Base-by-base conservation (phyloP, 1,140 invertebrate species). In the Drusus annulatus region DNA sequence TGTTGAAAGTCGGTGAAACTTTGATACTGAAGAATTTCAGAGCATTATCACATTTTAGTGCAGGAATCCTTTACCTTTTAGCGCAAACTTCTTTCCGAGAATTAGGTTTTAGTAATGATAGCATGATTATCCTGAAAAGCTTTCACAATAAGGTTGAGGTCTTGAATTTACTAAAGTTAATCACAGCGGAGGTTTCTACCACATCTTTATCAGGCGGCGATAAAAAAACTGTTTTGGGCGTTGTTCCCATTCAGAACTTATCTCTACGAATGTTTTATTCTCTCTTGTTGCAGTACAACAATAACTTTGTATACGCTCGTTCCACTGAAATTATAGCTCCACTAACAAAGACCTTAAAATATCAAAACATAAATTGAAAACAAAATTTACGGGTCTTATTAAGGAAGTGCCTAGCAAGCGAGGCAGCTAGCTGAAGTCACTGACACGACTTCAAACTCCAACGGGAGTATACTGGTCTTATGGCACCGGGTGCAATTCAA, bases 11-110 rank as follows among this genome's bases (percentile, higher is more conserved):
- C 0, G 86, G 86, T 5, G 85, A 88, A 31, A 85, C 84, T 3
- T 63, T 90, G 16, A 28, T 87, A 25, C 56, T 90, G 15, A 85
- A 86, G 28, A 89, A 90, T 82, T 87, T 85, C 68, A 86, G 85
- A 54, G 84, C 84, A 23, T 81, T 89, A 17, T 88, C 88, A 71
- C 89, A 90, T 82, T 89, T 89, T 76, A 89, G 87, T 85, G 86
- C 88, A 3, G 87, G 88, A 69, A 69, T 88, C 31, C 78, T 90
- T 10, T 89, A 86, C 51, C 85, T 89, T 76, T 75, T 89, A 15
- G 84, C 86, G 19, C 87, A 84, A 52, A 85, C 85, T 52, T 87
- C 87, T 80, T 90, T 90, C 83, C 84, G 86, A 25, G 87, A 86
- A 81, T 86, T 85, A 6, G 78, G 78, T 13, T 74, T 79, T 23